Percentiles rank a stretch among this genome's conserved stretches.
These are phyloP conservation scores for Apodemia mormo DNA, from an alignment of 2,888 invertebrate species.

Conservation along the genomic window DNA sequence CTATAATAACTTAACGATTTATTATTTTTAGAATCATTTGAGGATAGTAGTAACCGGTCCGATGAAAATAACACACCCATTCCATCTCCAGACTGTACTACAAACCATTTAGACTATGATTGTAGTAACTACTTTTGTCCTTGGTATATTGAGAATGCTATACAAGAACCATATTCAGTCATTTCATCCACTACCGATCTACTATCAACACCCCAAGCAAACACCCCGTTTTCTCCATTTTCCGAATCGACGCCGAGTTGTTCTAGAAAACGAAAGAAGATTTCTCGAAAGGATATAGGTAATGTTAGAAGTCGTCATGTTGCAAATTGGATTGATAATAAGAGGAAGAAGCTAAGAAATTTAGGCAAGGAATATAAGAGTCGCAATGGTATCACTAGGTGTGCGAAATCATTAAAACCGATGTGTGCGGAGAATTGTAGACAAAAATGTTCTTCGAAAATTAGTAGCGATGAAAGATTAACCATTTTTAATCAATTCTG, in stretches of 20 bases:
- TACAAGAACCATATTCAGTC: neutral
- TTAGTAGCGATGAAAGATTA: neutral
- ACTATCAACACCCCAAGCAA: slow-evolving; percentile 9
- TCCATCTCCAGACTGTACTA: neutral
- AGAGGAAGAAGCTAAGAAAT: slow-evolving; percentile 15
- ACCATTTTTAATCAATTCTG: no score
- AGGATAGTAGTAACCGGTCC: neutral
- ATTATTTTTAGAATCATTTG: neutral
- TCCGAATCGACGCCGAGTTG: slow-evolving; percentile 5
- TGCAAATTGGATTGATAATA: no score
- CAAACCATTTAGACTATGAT: neutral
- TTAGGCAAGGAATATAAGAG: slow-evolving; percentile 19
- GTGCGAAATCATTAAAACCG: neutral
- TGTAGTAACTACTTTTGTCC: neutral
- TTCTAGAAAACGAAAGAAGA: slow-evolving; percentile 10
- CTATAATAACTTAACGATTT: neutral
- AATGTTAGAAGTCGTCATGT: neutral
- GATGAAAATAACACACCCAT: neutral
- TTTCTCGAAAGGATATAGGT: slow-evolving; percentile 1
- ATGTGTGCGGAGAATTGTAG: neutral
- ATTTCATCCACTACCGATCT: neutral
- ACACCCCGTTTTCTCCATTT: slow-evolving; percentile 9
- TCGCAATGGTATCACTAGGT: neutral
- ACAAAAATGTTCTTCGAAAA: slow-evolving; percentile 5
- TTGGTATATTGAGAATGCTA: neutral